phyloP scores from a whole-genome alignment of 2,797 vertebrate species.

The Luscinia megarhynchos region DNA sequence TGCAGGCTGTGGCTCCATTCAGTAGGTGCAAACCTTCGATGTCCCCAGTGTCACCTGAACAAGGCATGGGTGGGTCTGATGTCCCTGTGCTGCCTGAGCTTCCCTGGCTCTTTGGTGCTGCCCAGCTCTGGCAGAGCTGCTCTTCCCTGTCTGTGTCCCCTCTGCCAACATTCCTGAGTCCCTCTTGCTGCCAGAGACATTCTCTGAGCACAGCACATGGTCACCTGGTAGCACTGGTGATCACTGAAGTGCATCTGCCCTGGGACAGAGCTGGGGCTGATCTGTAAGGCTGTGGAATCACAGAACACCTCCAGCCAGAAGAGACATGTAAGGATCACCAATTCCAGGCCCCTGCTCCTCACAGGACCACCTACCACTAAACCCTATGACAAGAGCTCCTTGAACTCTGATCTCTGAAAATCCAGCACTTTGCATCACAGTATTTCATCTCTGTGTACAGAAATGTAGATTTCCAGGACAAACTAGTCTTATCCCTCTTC shows the following conservation, averaged over 20 bases:
- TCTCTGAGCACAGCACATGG: neutral
- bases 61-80: neutral
- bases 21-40: fast-evolving
- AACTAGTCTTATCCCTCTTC: fast-evolving
- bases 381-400: neutral
- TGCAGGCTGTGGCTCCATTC: neutral
- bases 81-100: neutral
- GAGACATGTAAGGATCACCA: neutral
- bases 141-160: neutral
- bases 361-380: neutral
- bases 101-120: neutral
- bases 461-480: neutral
- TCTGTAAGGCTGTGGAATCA: neutral
- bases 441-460: neutral
- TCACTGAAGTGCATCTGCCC: neutral
- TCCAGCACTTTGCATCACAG: neutral
- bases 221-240: neutral
- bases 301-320: neutral
- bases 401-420: neutral
- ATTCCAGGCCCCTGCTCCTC: neutral
- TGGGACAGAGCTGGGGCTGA: neutral
- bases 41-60: neutral
- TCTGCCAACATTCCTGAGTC: neutral
- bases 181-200: fast-evolving
- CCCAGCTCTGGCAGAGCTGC: neutral